These are phyloP conservation scores for Setophaga coronata DNA, from an alignment of 2,113 vertebrate species.

Conservation along the genomic window DNA sequence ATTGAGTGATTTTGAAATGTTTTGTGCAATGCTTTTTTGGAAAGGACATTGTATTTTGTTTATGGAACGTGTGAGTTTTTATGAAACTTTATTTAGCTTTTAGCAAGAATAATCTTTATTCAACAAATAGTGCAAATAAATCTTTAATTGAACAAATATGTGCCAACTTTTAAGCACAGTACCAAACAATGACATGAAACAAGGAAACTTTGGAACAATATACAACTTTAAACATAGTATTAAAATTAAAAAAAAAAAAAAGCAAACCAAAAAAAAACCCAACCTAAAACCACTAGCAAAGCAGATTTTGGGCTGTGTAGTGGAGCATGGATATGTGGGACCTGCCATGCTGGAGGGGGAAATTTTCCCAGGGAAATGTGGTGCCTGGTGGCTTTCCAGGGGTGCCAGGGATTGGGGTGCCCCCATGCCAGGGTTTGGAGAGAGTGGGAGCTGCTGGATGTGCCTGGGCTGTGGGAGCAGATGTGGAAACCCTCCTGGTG, in stretches of 20 bases:
- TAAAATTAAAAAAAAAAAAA: neutral
- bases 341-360: neutral
- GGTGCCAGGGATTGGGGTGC: neutral
- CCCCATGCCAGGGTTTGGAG: accelerated
- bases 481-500: neutral
- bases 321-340: neutral
- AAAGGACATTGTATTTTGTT: constrained; percentile 68
- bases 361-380: neutral
- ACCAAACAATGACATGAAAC: constrained; percentile 71
- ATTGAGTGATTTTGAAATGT: constrained; percentile 67
- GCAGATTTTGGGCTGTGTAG: neutral
- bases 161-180: constrained; percentile 64
- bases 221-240: constrained; percentile 51
- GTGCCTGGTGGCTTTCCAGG: accelerated
- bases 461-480: neutral
- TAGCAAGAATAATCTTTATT: constrained; percentile 72
- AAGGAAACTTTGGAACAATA: constrained; percentile 55
- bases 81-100: constrained; percentile 72
- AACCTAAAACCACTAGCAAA: neutral
- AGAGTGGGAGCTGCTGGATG: neutral
- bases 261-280: accelerated
- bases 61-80: constrained; percentile 66
- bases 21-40: constrained; percentile 65
- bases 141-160: constrained; percentile 71
- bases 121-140: constrained; percentile 69